A percentile compares a stretch with the other conserved stretches of the same genome.
phyloP scores from a whole-genome alignment of 2,113 vertebrate genomes.

The Actenoides lindsayi region DNA sequence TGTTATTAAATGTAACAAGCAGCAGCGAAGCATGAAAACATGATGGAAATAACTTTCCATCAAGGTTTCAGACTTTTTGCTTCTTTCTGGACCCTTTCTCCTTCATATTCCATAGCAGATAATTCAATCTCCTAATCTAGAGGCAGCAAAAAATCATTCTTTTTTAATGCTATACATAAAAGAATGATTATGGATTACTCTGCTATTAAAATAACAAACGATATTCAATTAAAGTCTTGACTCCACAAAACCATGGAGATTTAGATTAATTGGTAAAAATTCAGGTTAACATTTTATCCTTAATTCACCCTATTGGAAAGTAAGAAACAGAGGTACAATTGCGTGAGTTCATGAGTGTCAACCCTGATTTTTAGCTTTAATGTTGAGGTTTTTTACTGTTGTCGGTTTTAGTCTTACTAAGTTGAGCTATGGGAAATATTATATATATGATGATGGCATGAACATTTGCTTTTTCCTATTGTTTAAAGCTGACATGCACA shows the following conservation, averaged over 20 bases:
- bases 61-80: background rate
- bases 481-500: slow-evolving; percentile 20
- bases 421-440: background rate
- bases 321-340: slow-evolving; percentile 35
- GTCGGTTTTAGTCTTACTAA: background rate
- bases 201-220: background rate
- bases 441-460: background rate
- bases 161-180: background rate
- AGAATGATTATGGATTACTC: background rate
- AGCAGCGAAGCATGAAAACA: background rate
- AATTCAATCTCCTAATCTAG: background rate
- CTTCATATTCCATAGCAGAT: background rate
- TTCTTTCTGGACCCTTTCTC: background rate
- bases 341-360: slow-evolving; percentile 6
- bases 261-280: slow-evolving; percentile 11
- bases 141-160: background rate
- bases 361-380: slow-evolving; percentile 18
- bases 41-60: background rate
- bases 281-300: background rate
- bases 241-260: background rate
- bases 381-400: slow-evolving; percentile 12
- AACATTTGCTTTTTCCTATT: slow-evolving; percentile 9
- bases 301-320: slow-evolving; percentile 15
- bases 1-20: background rate
- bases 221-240: background rate